Evolutionary conservation across 2,797 vertebrate genomes (phyloP).

Genomic region (Myotis myotis): DNA sequence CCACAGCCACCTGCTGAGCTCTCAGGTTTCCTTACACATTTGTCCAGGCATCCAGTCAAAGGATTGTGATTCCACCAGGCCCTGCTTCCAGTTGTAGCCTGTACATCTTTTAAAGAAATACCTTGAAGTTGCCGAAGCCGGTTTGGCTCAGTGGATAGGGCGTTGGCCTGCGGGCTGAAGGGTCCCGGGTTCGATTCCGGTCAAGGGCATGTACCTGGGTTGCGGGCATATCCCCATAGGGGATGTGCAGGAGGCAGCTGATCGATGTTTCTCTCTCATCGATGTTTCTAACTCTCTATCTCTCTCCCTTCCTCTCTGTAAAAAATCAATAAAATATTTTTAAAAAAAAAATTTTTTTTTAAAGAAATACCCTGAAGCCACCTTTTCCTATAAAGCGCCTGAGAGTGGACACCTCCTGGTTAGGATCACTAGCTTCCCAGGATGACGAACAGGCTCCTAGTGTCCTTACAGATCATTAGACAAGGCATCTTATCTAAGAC

Average conservation of each 20-base stretch:
- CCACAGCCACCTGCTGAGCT: neutral
- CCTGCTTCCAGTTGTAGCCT: neutral
- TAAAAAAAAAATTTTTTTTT: too few species aligned
- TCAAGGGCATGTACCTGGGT: too few species aligned
- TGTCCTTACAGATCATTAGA: neutral
- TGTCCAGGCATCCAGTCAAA: neutral
- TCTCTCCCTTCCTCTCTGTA: too few species aligned
- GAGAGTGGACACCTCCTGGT: neutral
- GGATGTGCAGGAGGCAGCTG: too few species aligned
- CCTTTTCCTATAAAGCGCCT: neutral
- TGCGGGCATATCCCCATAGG: too few species aligned
- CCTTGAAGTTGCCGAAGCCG: too few species aligned
- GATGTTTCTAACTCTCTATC: too few species aligned
- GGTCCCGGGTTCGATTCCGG: too few species aligned
- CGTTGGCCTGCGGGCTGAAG: too few species aligned
- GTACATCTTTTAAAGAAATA: neutral
- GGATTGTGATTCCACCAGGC: neutral
- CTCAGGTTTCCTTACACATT: neutral
- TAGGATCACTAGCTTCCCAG: neutral
- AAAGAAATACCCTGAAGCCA: neutral
- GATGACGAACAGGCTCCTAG: neutral
- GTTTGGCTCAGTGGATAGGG: too few species aligned
- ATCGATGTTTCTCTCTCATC: too few species aligned
- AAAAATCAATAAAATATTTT: too few species aligned
- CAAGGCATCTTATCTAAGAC: neutral